Evolutionary conservation across 2,113 vertebrate species (phyloP), one percentile per base, ranked within the genome.

Genomic region (Heptranchias perlo): DNA sequence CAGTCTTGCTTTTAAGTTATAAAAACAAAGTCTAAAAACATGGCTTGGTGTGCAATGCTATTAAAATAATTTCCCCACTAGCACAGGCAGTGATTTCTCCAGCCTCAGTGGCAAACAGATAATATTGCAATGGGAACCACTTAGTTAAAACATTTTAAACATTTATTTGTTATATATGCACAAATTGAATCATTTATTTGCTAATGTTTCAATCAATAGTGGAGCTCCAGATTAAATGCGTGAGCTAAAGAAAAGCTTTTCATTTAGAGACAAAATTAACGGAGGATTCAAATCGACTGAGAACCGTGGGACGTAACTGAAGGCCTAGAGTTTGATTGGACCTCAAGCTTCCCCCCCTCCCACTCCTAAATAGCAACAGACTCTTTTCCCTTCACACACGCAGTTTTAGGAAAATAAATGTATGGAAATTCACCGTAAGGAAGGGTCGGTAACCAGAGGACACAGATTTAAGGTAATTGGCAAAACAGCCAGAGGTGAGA

Each of bases 101-200:
- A 93, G 23, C 16, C 31, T 61, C 54, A 92, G 16, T 18, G 3
- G 31, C 54, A 91, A 58, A 91, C 31, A n/a, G 3, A 25, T 58
- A 14, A 62, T 92, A 39, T 58, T 62, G n/a, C 11, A 39, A 64
- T 62, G n/a, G 89, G 5, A 21, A 39, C 35, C 89, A 35, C 52
- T 31, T 23, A 21, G 31, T 73, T 73, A 61, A 54, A 31, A 91
- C 10, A 91, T 91, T 73, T 73, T n/a, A 54, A 31, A 91, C 10
- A 91, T 91, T 58, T 91, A 91, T 35, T 54, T 92, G 87, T n/a
- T 35, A 14, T 16, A 92, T n/a, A 92, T 92, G 31, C 31, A 92
- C 31, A 92, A 61, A 62, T n/a, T 39, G 16, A 82, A 92, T 92
- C 35, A 92, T n/a, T 92, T 92, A 62, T 62, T 62, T 39, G 39